Evolutionary conservation across 2,113 vertebrate species (phyloP).

Genomic region (Gavia stellata): DNA sequence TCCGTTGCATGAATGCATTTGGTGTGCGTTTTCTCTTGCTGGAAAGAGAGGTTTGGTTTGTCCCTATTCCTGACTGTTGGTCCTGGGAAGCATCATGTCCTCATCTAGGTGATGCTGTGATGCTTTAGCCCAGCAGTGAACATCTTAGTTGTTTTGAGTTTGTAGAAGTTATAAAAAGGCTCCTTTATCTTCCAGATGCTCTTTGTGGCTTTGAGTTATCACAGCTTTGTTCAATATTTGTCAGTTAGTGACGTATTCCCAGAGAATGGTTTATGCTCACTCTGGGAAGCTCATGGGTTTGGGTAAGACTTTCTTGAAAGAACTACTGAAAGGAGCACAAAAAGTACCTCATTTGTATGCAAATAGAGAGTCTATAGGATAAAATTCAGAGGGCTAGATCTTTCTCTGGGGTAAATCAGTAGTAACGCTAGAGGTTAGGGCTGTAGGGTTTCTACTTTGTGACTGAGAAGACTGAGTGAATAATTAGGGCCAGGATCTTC

Average conservation of each 20-base stretch:
- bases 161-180: neutral
- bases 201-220: neutral
- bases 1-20: too few species aligned
- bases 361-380: neutral
- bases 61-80: rapidly evolving
- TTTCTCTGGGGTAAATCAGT: neutral
- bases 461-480: neutral
- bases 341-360: neutral
- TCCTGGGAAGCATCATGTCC: neutral
- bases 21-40: too few species aligned
- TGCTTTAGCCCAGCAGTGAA: neutral
- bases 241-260: neutral
- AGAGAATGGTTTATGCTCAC: neutral
- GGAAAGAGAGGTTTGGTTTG: too few species aligned
- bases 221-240: neutral
- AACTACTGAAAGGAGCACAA: neutral
- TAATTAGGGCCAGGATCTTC: neutral
- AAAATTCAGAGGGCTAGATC: neutral
- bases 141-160: neutral
- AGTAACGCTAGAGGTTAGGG: neutral
- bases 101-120: neutral
- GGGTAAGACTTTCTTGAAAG: neutral
- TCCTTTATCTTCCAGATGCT: neutral
- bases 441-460: neutral
- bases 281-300: neutral